A percentile compares a stretch with the other conserved stretches of the same genome.
These are phyloP conservation scores for Onchidella celtica DNA, from an alignment of 2,888 invertebrate species.

Conservation along the genomic window DNA sequence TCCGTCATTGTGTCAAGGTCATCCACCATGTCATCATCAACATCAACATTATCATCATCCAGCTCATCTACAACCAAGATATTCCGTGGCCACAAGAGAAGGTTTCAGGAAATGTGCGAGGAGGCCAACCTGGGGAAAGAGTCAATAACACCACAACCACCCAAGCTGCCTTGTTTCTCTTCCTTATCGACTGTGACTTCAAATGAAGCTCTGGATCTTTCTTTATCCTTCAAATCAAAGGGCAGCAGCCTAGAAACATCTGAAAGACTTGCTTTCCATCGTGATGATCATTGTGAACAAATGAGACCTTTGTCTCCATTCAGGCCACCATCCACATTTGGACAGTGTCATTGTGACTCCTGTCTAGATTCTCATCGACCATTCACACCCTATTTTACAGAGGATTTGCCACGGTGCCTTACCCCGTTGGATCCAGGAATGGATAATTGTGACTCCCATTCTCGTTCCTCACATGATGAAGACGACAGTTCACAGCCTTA, in stretches of 20 bases:
- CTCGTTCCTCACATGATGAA: conserved; percentile 1
- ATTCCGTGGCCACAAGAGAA: conserved; percentile 45
- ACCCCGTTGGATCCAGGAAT: conserved; percentile 46
- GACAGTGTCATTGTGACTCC: conserved; percentile 37
- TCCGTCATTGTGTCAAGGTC: conserved; percentile 59
- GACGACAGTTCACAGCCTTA: not conserved
- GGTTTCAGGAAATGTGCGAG: conserved; percentile 42
- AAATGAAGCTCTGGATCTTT: conserved; percentile 32
- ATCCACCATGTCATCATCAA: not conserved
- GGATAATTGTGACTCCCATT: conserved; percentile 21
- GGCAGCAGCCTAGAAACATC: conserved; percentile 1
- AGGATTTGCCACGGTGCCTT: conserved; percentile 43
- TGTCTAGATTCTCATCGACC: conserved; percentile 38
- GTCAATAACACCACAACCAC: conserved; percentile 33
- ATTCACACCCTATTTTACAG: conserved; percentile 33
- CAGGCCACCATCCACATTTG: conserved; percentile 10
- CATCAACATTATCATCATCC: not conserved
- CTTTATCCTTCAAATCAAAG: conserved; percentile 14
- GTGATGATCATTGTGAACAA: conserved; percentile 1
- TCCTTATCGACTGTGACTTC: not conserved
- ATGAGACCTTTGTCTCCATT: conserved; percentile 28
- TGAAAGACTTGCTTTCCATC: not conserved
- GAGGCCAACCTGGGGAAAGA: not conserved
- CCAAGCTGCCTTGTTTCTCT: conserved; percentile 41
- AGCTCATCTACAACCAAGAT: conserved; percentile 28